These are phyloP conservation scores for Diabrotica undecimpunctata DNA, from an alignment of 1,140 invertebrate genomes.

Conservation along the genomic window DNA sequence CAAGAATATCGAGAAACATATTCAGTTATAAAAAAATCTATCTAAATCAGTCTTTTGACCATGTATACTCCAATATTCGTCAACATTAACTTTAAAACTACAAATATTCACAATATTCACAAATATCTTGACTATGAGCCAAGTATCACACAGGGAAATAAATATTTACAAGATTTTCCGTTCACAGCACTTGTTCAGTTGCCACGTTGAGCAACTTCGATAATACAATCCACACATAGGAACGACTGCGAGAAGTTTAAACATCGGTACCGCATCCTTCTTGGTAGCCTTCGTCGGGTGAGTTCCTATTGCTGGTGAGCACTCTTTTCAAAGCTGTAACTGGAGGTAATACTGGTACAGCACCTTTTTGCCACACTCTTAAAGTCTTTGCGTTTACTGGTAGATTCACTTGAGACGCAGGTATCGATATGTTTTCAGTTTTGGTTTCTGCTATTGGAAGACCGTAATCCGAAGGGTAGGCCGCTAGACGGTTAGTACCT, in stretches of 20 bases:
- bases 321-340: constrained; percentile 76
- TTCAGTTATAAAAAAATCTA: constrained; percentile 9
- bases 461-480: constrained; percentile 76
- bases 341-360: constrained; percentile 74
- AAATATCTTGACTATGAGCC: constrained; percentile 22
- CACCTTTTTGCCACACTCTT: constrained; percentile 79
- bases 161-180: constrained; percentile 22
- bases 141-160: constrained; percentile 34
- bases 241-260: constrained; percentile 49
- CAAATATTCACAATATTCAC: constrained; percentile 28
- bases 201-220: constrained; percentile 10
- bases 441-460: constrained; percentile 61
- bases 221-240: constrained; percentile 6
- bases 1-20: not conserved
- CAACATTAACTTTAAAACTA: constrained; percentile 18
- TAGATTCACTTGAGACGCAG: constrained; percentile 40
- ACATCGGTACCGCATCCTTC: constrained; percentile 90
- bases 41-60: constrained; percentile 38
- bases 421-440: constrained; percentile 36
- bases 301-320: constrained; percentile 73
- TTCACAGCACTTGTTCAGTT: constrained; percentile 30
- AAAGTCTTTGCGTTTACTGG: constrained; percentile 68
- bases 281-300: constrained; percentile 86
- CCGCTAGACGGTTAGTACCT: constrained; percentile 45
- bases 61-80: constrained; percentile 33